Evolutionary conservation across 2,113 vertebrate genomes (phyloP).

Genomic region (Entomyzon cyanotis): DNA sequence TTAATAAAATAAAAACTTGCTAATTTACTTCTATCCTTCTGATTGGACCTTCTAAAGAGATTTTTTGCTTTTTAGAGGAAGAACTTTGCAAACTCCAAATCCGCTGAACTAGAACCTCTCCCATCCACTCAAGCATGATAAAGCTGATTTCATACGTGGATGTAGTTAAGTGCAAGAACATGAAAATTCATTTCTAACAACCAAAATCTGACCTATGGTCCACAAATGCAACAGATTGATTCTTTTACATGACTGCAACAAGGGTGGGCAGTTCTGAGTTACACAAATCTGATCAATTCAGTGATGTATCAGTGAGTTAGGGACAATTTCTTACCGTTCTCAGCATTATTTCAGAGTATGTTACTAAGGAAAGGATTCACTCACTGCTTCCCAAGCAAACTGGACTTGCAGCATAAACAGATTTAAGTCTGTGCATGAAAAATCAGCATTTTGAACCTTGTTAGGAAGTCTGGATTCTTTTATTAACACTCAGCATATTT

Average conservation of each 20-base stretch:
- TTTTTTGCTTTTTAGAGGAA: not conserved
- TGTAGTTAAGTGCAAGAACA: not conserved
- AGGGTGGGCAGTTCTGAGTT: not conserved
- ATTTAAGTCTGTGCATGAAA: not conserved
- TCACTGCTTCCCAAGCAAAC: not conserved
- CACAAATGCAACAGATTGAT: not conserved
- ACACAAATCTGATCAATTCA: not conserved
- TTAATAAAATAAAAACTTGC: not conserved
- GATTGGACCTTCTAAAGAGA: not conserved
- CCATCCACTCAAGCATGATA: not conserved
- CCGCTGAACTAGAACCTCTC: not conserved
- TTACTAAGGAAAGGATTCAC: not conserved
- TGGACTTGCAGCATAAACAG: not conserved
- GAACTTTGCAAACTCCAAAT: not conserved
- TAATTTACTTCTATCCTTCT: not conserved
- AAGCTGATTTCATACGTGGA: not conserved
- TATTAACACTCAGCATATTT: not conserved
- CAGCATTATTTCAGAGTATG: not conserved
- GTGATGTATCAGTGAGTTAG: not conserved
- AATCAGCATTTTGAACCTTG: not conserved
- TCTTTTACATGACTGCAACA: not conserved
- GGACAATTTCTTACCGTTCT: not conserved
- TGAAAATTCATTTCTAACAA: not conserved
- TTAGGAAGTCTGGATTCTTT: not conserved
- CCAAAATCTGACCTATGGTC: not conserved